A percentile compares a stretch with the other conserved stretches of the same genome.
Conservation (phyloP, 2,113 vertebrate genomes). For the Collichthys lucidus region DNA sequence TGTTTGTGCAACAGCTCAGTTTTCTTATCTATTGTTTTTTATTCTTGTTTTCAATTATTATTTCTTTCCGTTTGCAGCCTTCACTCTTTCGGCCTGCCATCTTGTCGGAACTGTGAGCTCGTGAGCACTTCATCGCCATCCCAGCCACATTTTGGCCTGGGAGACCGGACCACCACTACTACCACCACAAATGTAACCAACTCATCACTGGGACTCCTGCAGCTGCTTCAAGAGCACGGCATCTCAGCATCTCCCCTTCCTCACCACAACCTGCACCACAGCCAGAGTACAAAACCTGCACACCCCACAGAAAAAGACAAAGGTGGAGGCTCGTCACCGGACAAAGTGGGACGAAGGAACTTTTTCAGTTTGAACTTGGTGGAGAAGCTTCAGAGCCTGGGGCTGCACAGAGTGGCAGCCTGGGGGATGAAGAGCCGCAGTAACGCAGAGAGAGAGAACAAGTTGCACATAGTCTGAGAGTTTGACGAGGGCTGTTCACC, state of each 20-base stretch:
- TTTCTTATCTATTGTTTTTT: not conserved
- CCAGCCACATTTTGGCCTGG: conserved; percentile 35
- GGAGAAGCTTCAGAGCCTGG: conserved; percentile 85
- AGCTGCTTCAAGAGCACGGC: conserved; percentile 79
- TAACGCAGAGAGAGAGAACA: conserved; percentile 12
- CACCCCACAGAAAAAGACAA: not conserved
- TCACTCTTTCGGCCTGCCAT: conserved; percentile 84
- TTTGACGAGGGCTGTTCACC: conserved; percentile 29
- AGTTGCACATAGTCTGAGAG: conserved; percentile 5
- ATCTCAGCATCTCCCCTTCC: conserved; percentile 77
- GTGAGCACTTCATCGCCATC: conserved; percentile 59
- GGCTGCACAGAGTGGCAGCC: conserved; percentile 86
- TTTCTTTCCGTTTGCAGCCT: conserved; percentile 77
- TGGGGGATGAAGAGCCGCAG: conserved; percentile 64
- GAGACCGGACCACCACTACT: conserved; percentile 16
- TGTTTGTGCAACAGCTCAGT: not conserved
- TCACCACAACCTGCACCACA: conserved; percentile 4
- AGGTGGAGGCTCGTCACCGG: not conserved
- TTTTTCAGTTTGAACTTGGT: conserved; percentile 88
- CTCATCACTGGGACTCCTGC: conserved; percentile 76
- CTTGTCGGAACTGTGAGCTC: conserved; percentile 86
- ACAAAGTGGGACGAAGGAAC: conserved; percentile 40
- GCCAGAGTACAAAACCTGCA: not conserved
- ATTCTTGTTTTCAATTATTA: not conserved
- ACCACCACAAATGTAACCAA: conserved; percentile 11